phyloP scores from a whole-genome alignment of 2,888 invertebrate species.

The Apamea crenata region DNA sequence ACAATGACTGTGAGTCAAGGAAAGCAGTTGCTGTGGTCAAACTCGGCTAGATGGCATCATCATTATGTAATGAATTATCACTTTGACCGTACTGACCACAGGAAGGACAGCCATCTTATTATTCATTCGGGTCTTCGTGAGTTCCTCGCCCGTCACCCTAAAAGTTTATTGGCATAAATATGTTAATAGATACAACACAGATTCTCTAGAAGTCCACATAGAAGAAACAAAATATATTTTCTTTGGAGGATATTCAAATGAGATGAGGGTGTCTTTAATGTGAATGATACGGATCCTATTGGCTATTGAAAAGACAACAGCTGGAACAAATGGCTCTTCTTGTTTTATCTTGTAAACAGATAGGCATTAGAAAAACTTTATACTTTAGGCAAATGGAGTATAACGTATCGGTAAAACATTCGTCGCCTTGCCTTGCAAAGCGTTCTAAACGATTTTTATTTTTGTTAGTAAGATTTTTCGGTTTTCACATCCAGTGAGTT shows the following conservation, averaged over 20 bases:
- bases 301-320: conserved; percentile 58
- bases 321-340: conserved; percentile 48
- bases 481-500: not conserved
- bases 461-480: too few relatives aligned
- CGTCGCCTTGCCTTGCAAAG: not conserved
- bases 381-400: conserved; percentile 1
- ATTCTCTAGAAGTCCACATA: conserved; percentile 33
- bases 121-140: not conserved
- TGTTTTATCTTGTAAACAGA: conserved; percentile 50
- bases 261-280: conserved; percentile 63
- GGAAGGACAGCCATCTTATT: not conserved
- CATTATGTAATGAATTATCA: not conserved
- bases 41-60: not conserved
- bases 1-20: not conserved
- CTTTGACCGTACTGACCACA: not conserved
- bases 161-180: conserved; percentile 13
- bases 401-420: not conserved
- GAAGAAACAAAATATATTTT: conserved; percentile 41
- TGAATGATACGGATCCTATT: conserved; percentile 54
- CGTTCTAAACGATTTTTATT: not conserved
- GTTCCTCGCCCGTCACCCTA: not conserved
- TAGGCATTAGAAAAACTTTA: not conserved
- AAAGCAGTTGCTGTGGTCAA: too few relatives aligned
- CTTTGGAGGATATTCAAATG: conserved; percentile 58
- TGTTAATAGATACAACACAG: conserved; percentile 40